phyloP scores from a whole-genome alignment of 2,113 vertebrate species.

The Rhipidura dahli region DNA sequence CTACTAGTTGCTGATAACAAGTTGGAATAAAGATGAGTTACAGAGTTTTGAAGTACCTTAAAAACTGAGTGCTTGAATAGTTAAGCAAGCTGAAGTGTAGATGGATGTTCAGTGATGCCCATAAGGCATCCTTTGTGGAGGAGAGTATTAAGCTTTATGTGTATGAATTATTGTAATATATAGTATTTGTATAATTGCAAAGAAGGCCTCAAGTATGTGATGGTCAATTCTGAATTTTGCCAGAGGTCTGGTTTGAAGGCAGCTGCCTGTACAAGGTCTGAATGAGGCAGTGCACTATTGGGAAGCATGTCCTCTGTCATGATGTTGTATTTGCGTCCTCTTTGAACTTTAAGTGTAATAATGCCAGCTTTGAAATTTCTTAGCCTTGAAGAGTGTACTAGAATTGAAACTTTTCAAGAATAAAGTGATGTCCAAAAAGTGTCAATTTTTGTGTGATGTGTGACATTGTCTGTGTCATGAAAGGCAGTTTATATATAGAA shows the following conservation, averaged over 20 bases:
- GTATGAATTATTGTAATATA: neutral
- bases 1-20: neutral
- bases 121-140: neutral
- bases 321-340: neutral
- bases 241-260: neutral
- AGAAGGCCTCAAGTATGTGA: neutral
- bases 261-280: neutral
- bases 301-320: neutral
- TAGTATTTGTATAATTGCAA: neutral
- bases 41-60: neutral
- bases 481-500: neutral
- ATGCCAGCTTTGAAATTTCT: neutral
- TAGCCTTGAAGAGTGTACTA: neutral
- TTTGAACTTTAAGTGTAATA: neutral
- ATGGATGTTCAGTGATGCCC: neutral
- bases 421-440: neutral
- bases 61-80: neutral
- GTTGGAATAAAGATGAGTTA: neutral
- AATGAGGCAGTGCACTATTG: neutral
- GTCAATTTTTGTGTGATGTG: neutral
- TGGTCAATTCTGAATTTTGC: neutral
- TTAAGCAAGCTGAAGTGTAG: neutral
- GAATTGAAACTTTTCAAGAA: neutral
- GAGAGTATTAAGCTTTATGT: neutral
- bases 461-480: neutral